phyloP scores from a whole-genome alignment of 2,888 invertebrate genomes.

The Camptogramma bilineatum region DNA sequence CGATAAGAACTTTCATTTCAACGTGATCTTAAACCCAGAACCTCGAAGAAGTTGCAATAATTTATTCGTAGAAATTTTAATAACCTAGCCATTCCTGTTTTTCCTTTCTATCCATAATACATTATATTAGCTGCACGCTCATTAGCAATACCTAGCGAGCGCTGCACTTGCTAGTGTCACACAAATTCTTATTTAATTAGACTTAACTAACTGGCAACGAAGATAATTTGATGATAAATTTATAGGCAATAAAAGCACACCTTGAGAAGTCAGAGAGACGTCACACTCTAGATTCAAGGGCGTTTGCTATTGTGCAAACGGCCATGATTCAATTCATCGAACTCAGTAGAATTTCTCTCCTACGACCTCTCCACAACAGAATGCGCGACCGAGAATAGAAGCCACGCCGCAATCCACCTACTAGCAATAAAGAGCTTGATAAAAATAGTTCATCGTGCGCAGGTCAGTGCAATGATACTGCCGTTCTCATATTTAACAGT shows the following conservation, averaged over 20 bases:
- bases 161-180: conserved; percentile 19
- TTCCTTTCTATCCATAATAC: conserved; percentile 44
- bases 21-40: conserved; percentile 20
- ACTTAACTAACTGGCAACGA: conserved; percentile 1
- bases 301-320: conserved; percentile 48
- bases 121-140: conserved; percentile 39
- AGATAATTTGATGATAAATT: conserved; percentile 6
- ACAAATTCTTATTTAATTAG: conserved; percentile 36
- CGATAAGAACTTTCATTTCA: conserved; percentile 14
- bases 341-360: conserved; percentile 37
- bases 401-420: conserved; percentile 33
- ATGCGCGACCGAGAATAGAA: conserved; percentile 40
- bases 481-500: conserved; percentile 50
- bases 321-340: conserved; percentile 48
- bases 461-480: conserved; percentile 63
- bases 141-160: conserved; percentile 36
- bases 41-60: conserved; percentile 17
- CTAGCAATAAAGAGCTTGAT: conserved; percentile 41
- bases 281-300: conserved; percentile 42
- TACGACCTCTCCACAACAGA: conserved; percentile 35
- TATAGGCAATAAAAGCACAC: not conserved
- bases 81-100: conserved; percentile 37
- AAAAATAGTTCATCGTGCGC: conserved; percentile 50
- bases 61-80: conserved; percentile 31
- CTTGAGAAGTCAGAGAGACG: conserved; percentile 12